Conservation (phyloP, 2,113 vertebrate species). For the Silurus meridionalis region DNA sequence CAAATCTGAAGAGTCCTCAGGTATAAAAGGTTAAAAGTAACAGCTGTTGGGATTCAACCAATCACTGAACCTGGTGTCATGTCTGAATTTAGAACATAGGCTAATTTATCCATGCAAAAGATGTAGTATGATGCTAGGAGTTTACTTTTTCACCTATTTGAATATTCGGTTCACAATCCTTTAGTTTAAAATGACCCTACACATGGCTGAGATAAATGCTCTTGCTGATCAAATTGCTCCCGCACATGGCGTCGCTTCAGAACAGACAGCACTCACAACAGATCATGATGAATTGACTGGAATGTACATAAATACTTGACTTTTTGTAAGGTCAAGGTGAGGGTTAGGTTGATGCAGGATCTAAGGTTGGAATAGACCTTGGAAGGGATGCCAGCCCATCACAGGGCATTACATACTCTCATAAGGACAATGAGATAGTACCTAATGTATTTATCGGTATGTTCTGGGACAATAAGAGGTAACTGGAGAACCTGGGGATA, state of each 20-base stretch:
- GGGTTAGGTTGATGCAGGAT: background rate
- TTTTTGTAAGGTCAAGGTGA: background rate
- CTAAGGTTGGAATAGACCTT: background rate
- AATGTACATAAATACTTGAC: background rate
- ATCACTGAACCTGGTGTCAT: background rate
- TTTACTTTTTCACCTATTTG: background rate
- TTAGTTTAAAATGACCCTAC: background rate
- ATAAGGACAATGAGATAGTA: background rate
- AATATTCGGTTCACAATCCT: slow-evolving; percentile 11
- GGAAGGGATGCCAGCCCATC: background rate
- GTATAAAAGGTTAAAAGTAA: background rate
- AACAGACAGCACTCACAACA: background rate
- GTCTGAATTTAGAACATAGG: too few relatives aligned
- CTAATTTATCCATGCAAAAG: background rate
- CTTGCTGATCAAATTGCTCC: background rate
- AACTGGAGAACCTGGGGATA: background rate
- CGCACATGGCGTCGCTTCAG: background rate
- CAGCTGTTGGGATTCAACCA: background rate
- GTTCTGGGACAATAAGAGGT: background rate
- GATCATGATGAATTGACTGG: background rate
- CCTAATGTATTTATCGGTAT: background rate
- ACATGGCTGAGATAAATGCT: background rate
- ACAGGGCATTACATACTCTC: background rate
- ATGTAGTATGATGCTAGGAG: background rate
- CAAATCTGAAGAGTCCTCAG: background rate